phyloP scores from a whole-genome alignment of 2,888 invertebrate species.

The Drosophila pseudotalamancana region DNA sequence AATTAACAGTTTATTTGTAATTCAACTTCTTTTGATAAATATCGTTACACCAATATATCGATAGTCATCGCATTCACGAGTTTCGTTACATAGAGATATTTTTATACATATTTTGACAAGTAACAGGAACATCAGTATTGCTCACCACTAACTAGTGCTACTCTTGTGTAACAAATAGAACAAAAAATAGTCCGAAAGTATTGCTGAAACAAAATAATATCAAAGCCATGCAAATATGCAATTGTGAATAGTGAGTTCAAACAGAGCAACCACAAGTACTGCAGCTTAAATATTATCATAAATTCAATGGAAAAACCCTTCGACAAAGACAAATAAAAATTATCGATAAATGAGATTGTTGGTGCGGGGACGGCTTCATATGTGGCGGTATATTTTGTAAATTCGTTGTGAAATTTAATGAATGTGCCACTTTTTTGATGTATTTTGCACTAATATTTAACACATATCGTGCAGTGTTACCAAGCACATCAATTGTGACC shows the following conservation, averaged over 20 bases:
- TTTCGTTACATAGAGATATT: slow-evolving; percentile 1
- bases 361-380: slow-evolving; percentile 55
- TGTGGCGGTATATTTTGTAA: slow-evolving; percentile 62
- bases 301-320: slow-evolving; percentile 5
- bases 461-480: slow-evolving; percentile 13
- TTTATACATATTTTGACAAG: background rate
- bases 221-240: slow-evolving; percentile 43
- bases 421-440: slow-evolving; percentile 37
- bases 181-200: slow-evolving; percentile 38
- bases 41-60: slow-evolving; percentile 22
- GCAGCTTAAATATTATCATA: background rate
- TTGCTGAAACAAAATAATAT: slow-evolving; percentile 40
- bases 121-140: slow-evolving; percentile 9
- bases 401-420: slow-evolving; percentile 58
- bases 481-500: slow-evolving; percentile 7
- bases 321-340: slow-evolving; percentile 39
- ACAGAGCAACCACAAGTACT: background rate
- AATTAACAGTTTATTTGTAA: background rate
- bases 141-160: slow-evolving; percentile 34
- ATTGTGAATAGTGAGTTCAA: slow-evolving; percentile 47
- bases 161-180: slow-evolving; percentile 59
- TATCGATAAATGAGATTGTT: slow-evolving; percentile 48
- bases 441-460: slow-evolving; percentile 13
- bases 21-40: background rate
- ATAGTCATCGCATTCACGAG: background rate